Evolutionary conservation across 2,113 vertebrate species (phyloP).

Genomic region (Myotis lucifugus): DNA sequence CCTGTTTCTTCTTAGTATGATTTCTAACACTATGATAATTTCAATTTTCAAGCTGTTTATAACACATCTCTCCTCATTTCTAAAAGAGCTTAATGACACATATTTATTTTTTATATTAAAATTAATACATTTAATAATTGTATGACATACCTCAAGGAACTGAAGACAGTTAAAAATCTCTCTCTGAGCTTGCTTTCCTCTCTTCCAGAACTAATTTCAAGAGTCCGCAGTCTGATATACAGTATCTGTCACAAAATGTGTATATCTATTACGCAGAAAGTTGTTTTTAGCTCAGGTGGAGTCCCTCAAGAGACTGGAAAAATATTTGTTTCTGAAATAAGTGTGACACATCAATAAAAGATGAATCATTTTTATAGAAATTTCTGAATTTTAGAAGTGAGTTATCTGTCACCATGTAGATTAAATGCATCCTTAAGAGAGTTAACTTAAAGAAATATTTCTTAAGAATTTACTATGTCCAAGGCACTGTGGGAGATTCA

Average conservation of each 20-base stretch:
- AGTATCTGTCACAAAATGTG: constrained; percentile 29
- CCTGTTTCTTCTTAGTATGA: constrained; percentile 27
- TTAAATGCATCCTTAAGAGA: constrained; percentile 41
- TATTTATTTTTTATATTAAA: constrained; percentile 52
- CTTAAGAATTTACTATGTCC: constrained; percentile 8
- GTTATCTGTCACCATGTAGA: neutral
- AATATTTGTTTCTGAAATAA: constrained; percentile 30
- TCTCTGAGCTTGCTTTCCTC: constrained; percentile 14
- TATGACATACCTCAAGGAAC: neutral
- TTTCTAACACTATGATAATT: constrained; percentile 47
- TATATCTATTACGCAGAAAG: neutral
- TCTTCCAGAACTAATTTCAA: constrained; percentile 48
- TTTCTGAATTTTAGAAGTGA: constrained; percentile 52
- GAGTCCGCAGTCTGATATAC: constrained; percentile 4
- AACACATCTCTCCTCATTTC: neutral
- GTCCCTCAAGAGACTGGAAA: constrained; percentile 1
- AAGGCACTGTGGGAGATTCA: neutral
- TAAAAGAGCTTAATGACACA: constrained; percentile 23
- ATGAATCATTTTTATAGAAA: neutral
- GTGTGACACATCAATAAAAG: neutral
- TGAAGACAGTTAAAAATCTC: constrained; percentile 35
- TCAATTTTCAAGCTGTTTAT: neutral
- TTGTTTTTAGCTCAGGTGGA: constrained; percentile 63
- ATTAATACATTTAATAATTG: constrained; percentile 59
- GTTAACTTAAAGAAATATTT: constrained; percentile 40